Percentiles rank a stretch among this genome's conserved stretches.
phyloP scores from a whole-genome alignment of 2,888 invertebrate genomes.

The Drosophila affinis region DNA sequence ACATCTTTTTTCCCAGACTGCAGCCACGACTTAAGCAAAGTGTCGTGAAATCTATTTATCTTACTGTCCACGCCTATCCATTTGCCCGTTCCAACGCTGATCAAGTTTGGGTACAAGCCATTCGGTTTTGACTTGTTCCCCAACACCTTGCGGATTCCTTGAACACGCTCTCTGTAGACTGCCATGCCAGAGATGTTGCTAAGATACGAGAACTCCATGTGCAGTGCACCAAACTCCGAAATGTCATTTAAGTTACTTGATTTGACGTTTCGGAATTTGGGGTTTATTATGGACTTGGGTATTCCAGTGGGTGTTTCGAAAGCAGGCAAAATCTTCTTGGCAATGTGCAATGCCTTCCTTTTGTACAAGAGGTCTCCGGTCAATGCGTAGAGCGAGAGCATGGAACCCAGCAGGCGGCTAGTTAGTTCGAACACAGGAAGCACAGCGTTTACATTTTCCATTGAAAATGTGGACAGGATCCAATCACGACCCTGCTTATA shows the following conservation, averaged over 20 bases:
- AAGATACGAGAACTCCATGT: slow-evolving; percentile 97
- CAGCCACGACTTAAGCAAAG: slow-evolving; percentile 96
- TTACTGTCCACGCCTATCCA: slow-evolving; percentile 87
- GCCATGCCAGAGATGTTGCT: slow-evolving; percentile 97
- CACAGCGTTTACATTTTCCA: slow-evolving; percentile 91
- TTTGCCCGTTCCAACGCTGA: slow-evolving; percentile 96
- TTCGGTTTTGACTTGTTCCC: slow-evolving; percentile 94
- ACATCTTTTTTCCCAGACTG: slow-evolving; percentile 92
- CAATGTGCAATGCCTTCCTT: slow-evolving; percentile 95
- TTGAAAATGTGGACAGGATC: slow-evolving; percentile 92
- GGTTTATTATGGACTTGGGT: slow-evolving; percentile 96
- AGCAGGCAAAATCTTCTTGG: slow-evolving; percentile 96
- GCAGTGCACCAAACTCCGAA: slow-evolving; percentile 98
- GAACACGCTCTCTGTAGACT: slow-evolving; percentile 94
- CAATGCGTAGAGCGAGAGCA: slow-evolving; percentile 95
- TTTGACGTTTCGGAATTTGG: slow-evolving; percentile 89
- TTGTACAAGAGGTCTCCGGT: slow-evolving; percentile 97
- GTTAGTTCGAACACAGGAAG: slow-evolving; percentile 99
- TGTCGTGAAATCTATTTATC: slow-evolving; percentile 95
- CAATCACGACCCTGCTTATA: slow-evolving; percentile 96
- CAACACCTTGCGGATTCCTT: slow-evolving; percentile 92
- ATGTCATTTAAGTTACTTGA: slow-evolving; percentile 82
- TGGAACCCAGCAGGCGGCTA: slow-evolving; percentile 97
- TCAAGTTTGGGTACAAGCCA: slow-evolving; percentile 97
- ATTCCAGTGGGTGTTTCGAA: slow-evolving; percentile 98